phyloP scores from a whole-genome alignment of 2,888 invertebrate genomes.

The Cyaniris semiargus region DNA sequence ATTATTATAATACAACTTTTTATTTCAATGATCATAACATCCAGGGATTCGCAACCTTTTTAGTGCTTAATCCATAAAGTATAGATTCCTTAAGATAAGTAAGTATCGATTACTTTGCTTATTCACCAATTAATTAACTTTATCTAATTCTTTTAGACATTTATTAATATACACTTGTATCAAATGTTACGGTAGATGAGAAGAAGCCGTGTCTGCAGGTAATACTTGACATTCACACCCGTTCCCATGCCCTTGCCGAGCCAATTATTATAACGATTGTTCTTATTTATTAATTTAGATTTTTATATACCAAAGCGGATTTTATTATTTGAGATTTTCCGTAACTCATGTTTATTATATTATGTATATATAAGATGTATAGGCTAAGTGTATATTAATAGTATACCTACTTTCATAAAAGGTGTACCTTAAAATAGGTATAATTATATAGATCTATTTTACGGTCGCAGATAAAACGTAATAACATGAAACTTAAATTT shows the following conservation, averaged over 20 bases:
- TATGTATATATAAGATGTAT: background rate
- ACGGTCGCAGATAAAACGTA: too few species aligned
- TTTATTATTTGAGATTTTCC: background rate
- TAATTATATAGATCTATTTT: too few species aligned
- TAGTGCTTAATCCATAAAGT: too few species aligned
- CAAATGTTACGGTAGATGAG: background rate
- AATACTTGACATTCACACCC: constrained; percentile 9
- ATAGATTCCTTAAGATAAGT: too few species aligned
- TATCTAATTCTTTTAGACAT: background rate
- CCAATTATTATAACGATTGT: constrained; percentile 18
- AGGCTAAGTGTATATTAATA: background rate
- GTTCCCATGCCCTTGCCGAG: constrained; percentile 25
- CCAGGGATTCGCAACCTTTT: too few species aligned
- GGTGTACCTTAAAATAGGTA: too few species aligned
- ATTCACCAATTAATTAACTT: background rate
- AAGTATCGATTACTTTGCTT: too few species aligned
- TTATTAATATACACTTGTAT: background rate
- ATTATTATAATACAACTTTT: too few species aligned
- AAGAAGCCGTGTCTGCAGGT: background rate
- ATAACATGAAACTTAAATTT: too few species aligned
- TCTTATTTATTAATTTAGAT: constrained; percentile 5
- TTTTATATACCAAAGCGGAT: constrained; percentile 5
- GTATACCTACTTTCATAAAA: background rate
- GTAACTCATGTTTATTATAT: background rate
- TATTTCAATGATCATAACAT: too few species aligned